Evolutionary conservation across 1,140 invertebrate species (phyloP).

Genomic region (Streblospio benedicti): DNA sequence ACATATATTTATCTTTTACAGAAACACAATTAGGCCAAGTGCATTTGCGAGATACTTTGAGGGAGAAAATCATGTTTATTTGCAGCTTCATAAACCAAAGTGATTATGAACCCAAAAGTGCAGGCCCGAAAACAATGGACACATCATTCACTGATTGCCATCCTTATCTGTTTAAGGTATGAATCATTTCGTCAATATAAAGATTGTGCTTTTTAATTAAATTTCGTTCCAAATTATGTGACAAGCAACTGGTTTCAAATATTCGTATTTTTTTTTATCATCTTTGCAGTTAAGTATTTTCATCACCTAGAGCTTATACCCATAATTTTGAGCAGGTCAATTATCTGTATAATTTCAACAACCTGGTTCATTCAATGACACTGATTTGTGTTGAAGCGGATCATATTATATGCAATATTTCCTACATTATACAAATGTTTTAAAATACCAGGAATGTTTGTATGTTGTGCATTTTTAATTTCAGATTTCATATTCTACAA

Average conservation of each 20-base stretch:
- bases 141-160: slow-evolving; percentile 84
- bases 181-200: too few relatives aligned
- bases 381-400: too few relatives aligned
- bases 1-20: slow-evolving; percentile 29
- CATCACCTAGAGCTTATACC: too few relatives aligned
- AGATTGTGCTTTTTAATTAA: too few relatives aligned
- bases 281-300: too few relatives aligned
- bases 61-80: slow-evolving; percentile 87
- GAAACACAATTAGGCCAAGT: slow-evolving; percentile 79
- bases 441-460: neutral
- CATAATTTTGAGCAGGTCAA: too few relatives aligned
- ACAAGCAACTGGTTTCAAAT: too few relatives aligned
- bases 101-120: slow-evolving; percentile 92
- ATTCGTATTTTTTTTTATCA: too few relatives aligned
- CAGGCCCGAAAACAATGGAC: slow-evolving; percentile 82
- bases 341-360: too few relatives aligned
- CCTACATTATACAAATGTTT: neutral
- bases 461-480: slow-evolving; percentile 18
- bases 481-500: slow-evolving; percentile 63
- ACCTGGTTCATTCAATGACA: too few relatives aligned
- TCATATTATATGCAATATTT: too few relatives aligned
- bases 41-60: slow-evolving; percentile 79
- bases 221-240: too few relatives aligned
- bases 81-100: slow-evolving; percentile 89
- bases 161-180: slow-evolving; percentile 82